Base-by-base conservation (phyloP, 1,140 invertebrate genomes). In the Leptoteleia sp. region DNA sequence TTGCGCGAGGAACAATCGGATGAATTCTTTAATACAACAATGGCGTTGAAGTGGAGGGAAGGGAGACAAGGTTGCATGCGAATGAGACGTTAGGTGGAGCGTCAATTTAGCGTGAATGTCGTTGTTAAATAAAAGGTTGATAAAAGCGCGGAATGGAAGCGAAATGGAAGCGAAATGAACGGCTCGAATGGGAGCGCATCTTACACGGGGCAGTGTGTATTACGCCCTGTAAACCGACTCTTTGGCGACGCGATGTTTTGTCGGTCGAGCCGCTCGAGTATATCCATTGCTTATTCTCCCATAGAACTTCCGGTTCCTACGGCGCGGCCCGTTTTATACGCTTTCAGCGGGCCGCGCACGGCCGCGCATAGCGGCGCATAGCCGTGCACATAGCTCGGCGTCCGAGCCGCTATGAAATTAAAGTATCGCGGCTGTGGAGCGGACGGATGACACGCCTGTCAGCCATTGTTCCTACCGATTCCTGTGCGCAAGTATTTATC, bases 231-330 rank as follows among this genome's bases (percentile, higher is more conserved):
- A 65, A 62, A 54, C 25, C 27, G 45, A 54, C 47, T 64, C 54
- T 65, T 59, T 71, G n/a, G 38, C 59, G 38, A 64, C 61, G 64
- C 67, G 50, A 68, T 37, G 70, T 75, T 72, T 71, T 70, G 71
- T 79, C 65, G 62, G 68, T 57, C 55, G 62, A 76, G 22, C 42
- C 57, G 48, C 65, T 80, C 73, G 81, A 81, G 80, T 84, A 82
- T 81, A 73, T 76, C 83, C 81, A 86, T 86, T 85, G 84, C 83
- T 85, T 79, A 78, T 81, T 83, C 82, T 85, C 84, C 84, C 84
- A 86, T 86, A 79, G 80, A 83, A 82, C 84, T 86, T 87, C 86
- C 86, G 85, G 85, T 84, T 83, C 80, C 81, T 80, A 73, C 79
- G 67, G 61, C 75, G 76, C 48, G 73, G 79, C 72, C 81, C 61